These are phyloP conservation scores for Hyperopisus bebe DNA, from an alignment of 2,113 vertebrate genomes.

Conservation along the genomic window DNA sequence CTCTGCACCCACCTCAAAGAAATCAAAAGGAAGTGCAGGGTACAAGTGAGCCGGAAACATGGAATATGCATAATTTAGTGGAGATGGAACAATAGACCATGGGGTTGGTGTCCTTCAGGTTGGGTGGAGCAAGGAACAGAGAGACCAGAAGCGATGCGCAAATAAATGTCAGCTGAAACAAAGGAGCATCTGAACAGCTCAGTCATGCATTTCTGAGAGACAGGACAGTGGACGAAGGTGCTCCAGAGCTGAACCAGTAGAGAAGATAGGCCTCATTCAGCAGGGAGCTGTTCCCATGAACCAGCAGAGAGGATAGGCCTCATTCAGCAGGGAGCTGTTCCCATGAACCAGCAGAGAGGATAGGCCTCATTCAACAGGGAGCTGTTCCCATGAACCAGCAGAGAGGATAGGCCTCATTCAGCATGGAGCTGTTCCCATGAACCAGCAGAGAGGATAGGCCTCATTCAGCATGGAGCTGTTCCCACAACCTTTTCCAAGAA, in stretches of 20 bases:
- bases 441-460: background rate
- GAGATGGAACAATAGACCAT: background rate
- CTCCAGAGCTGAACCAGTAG: background rate
- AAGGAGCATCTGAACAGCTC: background rate
- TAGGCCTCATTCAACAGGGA: background rate
- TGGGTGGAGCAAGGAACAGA: background rate
- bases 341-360: background rate
- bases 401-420: background rate
- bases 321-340: background rate
- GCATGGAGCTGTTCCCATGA: background rate
- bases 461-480: background rate
- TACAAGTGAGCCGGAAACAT: background rate
- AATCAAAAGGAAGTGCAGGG: background rate
- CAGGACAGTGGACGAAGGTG: background rate
- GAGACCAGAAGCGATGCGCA: background rate
- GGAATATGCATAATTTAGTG: background rate
- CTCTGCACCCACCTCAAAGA: background rate
- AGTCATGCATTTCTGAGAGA: background rate
- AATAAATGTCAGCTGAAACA: background rate
- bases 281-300: background rate
- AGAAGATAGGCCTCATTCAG: background rate
- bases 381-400: background rate
- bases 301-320: background rate
- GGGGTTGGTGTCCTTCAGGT: background rate
- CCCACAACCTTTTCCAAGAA: background rate